Evolutionary conservation across 2,888 invertebrate genomes (phyloP).

Genomic region (Punctoribates punctum): DNA sequence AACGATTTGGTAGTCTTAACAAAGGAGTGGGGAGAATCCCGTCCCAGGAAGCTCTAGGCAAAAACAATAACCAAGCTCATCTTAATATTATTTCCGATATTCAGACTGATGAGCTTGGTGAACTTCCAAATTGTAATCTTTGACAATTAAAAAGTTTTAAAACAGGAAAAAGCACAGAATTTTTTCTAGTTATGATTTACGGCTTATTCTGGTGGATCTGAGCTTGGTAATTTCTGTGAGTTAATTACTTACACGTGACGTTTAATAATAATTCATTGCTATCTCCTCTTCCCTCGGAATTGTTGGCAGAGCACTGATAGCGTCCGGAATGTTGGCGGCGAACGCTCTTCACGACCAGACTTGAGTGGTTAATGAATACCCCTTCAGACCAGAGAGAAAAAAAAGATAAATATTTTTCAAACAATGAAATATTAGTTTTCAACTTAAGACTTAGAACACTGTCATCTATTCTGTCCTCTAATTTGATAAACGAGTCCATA

Average conservation of each 20-base stretch:
- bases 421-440: neutral
- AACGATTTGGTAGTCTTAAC: too few relatives aligned
- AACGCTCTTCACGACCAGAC: conserved; percentile 1
- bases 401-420: neutral
- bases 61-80: too few relatives aligned
- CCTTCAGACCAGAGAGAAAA: neutral
- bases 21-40: too few relatives aligned
- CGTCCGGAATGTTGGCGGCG: conserved; percentile 33
- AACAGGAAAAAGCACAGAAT: too few relatives aligned
- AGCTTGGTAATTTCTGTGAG: neutral
- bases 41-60: too few relatives aligned
- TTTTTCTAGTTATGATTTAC: too few relatives aligned
- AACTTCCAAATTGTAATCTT: too few relatives aligned
- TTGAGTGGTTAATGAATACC: conserved; percentile 24
- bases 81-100: too few relatives aligned
- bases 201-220: too few relatives aligned
- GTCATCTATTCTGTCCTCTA: neutral
- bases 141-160: too few relatives aligned
- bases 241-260: conserved; percentile 40
- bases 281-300: conserved; percentile 32
- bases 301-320: conserved; percentile 42
- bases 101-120: too few relatives aligned
- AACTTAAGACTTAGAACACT: neutral
- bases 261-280: conserved; percentile 31
- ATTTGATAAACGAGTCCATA: too few relatives aligned